Evolutionary conservation across 2,797 vertebrate genomes (phyloP).

Genomic region (Gymnoscopelus braueri): DNA sequence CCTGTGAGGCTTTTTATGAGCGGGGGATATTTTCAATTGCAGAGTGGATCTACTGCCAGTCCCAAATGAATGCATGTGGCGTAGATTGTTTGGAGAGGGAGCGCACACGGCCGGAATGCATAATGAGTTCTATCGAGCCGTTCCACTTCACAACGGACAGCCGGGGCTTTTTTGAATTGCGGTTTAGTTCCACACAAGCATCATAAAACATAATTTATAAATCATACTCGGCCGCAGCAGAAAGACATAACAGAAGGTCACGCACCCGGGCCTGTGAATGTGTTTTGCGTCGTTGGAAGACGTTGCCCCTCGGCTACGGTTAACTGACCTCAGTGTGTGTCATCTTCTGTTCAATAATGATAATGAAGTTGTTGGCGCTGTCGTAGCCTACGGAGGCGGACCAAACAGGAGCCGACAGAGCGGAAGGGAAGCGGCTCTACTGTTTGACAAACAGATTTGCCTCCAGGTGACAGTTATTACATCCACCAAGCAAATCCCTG

Average conservation of each 20-base stretch:
- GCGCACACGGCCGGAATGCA: background rate
- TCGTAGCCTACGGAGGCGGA: slow-evolving; percentile 8
- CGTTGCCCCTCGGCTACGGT: background rate
- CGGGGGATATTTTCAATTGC: background rate
- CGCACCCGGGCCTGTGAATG: too few species aligned
- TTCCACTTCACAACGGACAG: background rate
- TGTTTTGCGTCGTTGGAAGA: too few species aligned
- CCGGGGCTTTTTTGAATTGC: background rate
- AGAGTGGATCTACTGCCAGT: slow-evolving; percentile 18
- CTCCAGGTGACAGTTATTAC: background rate
- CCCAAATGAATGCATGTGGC: slow-evolving; percentile 4
- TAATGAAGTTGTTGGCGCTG: slow-evolving; percentile 4
- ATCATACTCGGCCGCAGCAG: too few species aligned
- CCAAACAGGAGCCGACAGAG: slow-evolving; percentile 7
- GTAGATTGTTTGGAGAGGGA: slow-evolving; percentile 5
- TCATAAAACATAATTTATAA: too few species aligned
- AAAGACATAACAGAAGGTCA: too few species aligned
- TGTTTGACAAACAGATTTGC: slow-evolving; percentile 5
- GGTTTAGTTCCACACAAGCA: too few species aligned
- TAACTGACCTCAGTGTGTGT: background rate
- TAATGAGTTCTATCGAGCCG: background rate
- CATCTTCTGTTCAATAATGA: background rate
- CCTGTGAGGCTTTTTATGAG: background rate
- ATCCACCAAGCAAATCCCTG: background rate
- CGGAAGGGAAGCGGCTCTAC: background rate